These are phyloP conservation scores for Spodoptera littoralis DNA, from an alignment of 2,888 invertebrate genomes.

Conservation along the genomic window DNA sequence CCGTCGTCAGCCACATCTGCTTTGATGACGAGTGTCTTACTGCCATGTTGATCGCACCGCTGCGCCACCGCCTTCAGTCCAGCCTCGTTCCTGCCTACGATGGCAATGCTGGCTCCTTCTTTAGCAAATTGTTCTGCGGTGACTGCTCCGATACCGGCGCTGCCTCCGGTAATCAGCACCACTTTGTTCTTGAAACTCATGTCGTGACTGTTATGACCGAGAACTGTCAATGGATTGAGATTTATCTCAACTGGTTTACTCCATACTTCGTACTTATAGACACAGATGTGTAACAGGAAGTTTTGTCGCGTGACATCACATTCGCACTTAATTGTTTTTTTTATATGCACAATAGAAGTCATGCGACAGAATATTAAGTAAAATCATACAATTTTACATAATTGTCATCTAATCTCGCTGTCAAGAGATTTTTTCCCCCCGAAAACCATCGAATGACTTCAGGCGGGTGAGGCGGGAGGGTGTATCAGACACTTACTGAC, in stretches of 20 bases:
- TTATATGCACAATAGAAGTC: slow-evolving; percentile 1
- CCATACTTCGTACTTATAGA: slow-evolving; percentile 5
- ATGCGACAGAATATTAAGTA: slow-evolving; percentile 4
- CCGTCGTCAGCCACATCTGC: no score
- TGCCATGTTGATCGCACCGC: no score
- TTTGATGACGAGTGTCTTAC: no score
- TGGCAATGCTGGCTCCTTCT: slow-evolving; percentile 59
- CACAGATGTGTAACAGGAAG: not conserved
- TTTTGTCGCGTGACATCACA: not conserved
- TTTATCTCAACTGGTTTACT: not conserved
- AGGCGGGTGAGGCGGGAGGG: no score
- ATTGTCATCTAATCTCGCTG: no score
- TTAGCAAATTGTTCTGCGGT: slow-evolving; percentile 59
- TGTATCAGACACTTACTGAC: no score
- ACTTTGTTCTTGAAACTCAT: slow-evolving; percentile 66
- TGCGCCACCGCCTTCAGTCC: slow-evolving; percentile 52
- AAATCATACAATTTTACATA: not conserved
- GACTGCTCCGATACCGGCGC: slow-evolving; percentile 64
- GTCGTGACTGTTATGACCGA: slow-evolving; percentile 5
- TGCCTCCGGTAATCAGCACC: slow-evolving; percentile 64
- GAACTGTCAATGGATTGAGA: slow-evolving; percentile 12
- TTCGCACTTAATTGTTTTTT: slow-evolving; percentile 1
- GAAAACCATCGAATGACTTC: no score
- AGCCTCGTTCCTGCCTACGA: slow-evolving; percentile 61
- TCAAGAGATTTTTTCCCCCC: no score